These are phyloP conservation scores for Phenganax stokvisi DNA, from an alignment of 92 coral and sea anemone genomes.

Conservation along the genomic window DNA sequence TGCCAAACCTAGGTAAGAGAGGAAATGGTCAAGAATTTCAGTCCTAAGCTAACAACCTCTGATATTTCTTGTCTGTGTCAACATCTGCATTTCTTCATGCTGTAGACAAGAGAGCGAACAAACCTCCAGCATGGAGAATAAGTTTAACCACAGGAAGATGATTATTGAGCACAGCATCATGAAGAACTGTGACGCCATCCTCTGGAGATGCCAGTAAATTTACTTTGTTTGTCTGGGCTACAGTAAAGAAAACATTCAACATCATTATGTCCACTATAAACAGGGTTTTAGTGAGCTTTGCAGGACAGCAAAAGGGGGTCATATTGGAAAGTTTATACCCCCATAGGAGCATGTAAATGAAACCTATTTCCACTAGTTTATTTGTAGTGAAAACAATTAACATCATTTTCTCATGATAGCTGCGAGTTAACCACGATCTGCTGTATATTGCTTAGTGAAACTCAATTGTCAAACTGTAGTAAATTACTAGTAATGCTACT, in stretches of 20 bases:
- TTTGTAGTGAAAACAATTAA: too few species aligned
- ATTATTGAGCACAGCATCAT: constrained; percentile 77
- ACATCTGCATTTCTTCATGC: not conserved
- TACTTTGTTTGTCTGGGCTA: constrained; percentile 48
- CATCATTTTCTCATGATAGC: too few species aligned
- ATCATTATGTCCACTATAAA: not conserved
- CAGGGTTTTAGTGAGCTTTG: constrained; percentile 1
- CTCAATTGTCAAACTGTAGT: not conserved
- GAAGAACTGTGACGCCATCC: constrained; percentile 86
- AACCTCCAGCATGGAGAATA: constrained; percentile 77
- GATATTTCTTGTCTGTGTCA: not conserved
- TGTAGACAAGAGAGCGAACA: not conserved
- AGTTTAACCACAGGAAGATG: constrained; percentile 66
- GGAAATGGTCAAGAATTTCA: not conserved
- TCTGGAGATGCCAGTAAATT: constrained; percentile 63
- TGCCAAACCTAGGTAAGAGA: constrained; percentile 48
- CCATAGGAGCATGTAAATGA: too few species aligned
- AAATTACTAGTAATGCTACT: not conserved
- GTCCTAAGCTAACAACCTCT: too few species aligned
- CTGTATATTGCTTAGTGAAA: not conserved
- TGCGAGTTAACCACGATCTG: too few species aligned
- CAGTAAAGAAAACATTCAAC: not conserved
- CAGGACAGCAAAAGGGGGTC: not conserved
- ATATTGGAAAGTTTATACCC: too few species aligned
- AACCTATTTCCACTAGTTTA: too few species aligned